Evolutionary conservation across 2,113 vertebrate species (phyloP), one percentile per base, ranked within the genome.

Genomic region (Pogona vitticeps): DNA sequence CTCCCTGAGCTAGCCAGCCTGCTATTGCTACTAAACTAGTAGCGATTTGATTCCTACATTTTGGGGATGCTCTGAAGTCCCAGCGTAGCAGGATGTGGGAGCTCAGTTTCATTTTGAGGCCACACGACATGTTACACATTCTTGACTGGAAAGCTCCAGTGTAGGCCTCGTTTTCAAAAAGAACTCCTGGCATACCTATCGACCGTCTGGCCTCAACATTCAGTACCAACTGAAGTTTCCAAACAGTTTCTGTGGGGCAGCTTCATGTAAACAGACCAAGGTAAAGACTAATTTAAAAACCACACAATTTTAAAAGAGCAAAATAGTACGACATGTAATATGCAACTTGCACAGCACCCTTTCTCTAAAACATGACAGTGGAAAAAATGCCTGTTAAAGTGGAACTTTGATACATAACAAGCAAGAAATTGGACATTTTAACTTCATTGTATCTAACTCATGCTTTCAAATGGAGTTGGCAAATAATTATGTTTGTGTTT

Each of bases 401-500:
- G 70, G 26, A 15, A 63, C 91, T 4, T 78, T 20, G 52, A 31
- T 6, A 2, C 88, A 4, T 20, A 33, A 46, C 88, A 87, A 89
- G 33, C 36, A 82, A 82, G 89, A 90, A 31, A 31, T 33, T 82
- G 71, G 76, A 52, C 0, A 61, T 88, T 88, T 31, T 86, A 91
- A 81, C 23, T 72, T 88, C 93, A 86, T 85, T 65, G 75, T 52
- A 86, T 56, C 31, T 89, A 85, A 83, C 76, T 89, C 38, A 40
- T 91, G 63, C 15, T 46, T 91, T 80, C 82, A 91, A 77, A 80
- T 59, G 81, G 70, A 89, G 18, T 42, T 89, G 82, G 72, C 21
- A 89, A 82, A 86, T 89, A 88, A 91, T 90, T 85, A 76, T 89
- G 83, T 83, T 82, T 80, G 65, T 76, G 15, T 61, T 81, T 80